Conservation (phyloP, 2,797 vertebrate species). For the Oreochromis grahami region DNA sequence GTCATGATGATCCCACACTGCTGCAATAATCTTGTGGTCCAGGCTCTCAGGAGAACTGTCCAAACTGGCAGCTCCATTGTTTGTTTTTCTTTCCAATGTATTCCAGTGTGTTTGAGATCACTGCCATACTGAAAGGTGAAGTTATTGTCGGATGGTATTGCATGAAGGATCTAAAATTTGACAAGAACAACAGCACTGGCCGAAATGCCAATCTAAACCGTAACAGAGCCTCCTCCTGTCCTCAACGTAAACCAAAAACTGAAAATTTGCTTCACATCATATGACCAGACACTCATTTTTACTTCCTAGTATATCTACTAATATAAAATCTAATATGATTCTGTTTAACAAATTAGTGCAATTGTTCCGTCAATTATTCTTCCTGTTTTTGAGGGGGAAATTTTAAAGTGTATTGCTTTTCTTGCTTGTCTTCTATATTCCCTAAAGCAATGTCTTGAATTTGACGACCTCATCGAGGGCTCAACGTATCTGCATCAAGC, state of each 20-base stretch:
- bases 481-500: conserved; percentile 49
- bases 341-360: not conserved
- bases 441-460: conserved; percentile 61
- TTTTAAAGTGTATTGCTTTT: not conserved
- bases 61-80: not conserved
- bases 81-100: not conserved
- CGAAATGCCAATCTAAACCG: not conserved
- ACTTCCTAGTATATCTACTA: not conserved
- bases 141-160: not conserved
- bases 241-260: not conserved
- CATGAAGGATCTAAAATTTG: not conserved
- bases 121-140: not conserved
- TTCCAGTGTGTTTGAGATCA: not conserved
- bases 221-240: not conserved
- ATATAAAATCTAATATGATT: not conserved
- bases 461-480: conserved; percentile 66
- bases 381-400: not conserved
- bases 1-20: no score
- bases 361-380: fast-evolving
- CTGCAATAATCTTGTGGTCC: no score
- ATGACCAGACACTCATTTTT: not conserved
- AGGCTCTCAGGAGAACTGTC: no score
- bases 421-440: not conserved
- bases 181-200: not conserved
- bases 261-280: fast-evolving